A percentile compares a stretch with the other conserved stretches of the same genome.
phyloP scores from a whole-genome alignment of 2,113 vertebrate genomes.

The Periophthalmodon schlosseri region DNA sequence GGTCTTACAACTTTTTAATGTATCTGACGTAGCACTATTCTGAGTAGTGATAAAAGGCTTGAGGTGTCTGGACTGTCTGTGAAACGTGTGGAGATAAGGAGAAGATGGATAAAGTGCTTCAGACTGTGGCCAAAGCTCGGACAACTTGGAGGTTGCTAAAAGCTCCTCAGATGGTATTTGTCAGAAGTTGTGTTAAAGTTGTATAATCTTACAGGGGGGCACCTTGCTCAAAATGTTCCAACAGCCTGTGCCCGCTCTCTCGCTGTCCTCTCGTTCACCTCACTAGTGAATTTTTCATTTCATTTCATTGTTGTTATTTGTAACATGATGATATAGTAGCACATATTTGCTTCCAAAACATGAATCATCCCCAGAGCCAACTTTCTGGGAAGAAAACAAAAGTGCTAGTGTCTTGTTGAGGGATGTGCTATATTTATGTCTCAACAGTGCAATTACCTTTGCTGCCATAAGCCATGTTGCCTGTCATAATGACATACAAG shows the following conservation, averaged over 20 bases:
- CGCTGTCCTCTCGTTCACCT: conserved; percentile 33
- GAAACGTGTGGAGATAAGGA: conserved; percentile 29
- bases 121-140: conserved; percentile 36
- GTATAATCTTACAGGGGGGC: background rate
- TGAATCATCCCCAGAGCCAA: conserved; percentile 44
- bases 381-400: conserved; percentile 64
- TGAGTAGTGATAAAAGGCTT: conserved; percentile 15
- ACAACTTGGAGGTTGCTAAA: conserved; percentile 48
- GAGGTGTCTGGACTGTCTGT: conserved; percentile 39
- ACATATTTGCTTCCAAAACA: conserved; percentile 47
- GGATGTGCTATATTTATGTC: conserved; percentile 63
- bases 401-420: conserved; percentile 51
- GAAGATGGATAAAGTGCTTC: conserved; percentile 23
- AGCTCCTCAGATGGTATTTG: conserved; percentile 23
- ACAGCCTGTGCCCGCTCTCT: conserved; percentile 13
- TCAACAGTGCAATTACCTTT: conserved; percentile 67
- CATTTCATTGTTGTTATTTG: conserved; percentile 26
- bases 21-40: conserved; percentile 16
- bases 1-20: background rate
- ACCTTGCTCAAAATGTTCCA: background rate
- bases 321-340: conserved; percentile 31
- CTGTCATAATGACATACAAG: conserved; percentile 66
- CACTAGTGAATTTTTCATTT: conserved; percentile 23
- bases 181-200: background rate
- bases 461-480: conserved; percentile 54